Evolutionary conservation across 2,888 invertebrate genomes (phyloP).

Genomic region (Chrysolina americana): DNA sequence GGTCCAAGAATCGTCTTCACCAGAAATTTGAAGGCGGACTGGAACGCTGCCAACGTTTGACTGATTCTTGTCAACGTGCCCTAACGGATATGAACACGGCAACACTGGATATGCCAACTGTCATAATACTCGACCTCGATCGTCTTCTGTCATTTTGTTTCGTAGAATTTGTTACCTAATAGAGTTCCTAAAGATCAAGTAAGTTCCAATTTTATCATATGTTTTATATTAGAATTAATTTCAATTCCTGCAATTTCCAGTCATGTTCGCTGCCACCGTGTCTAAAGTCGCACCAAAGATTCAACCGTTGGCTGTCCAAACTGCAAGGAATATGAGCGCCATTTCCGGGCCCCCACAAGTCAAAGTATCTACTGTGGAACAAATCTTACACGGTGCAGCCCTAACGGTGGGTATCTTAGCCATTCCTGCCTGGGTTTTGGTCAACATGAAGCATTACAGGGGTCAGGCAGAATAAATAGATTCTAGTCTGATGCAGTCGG

Average conservation of each 20-base stretch:
- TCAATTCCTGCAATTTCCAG: neutral
- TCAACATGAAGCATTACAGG: constrained; percentile 65
- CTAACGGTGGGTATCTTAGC: constrained; percentile 58
- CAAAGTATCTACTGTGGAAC: constrained; percentile 61
- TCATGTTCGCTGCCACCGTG: constrained; percentile 45
- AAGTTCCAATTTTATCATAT: constrained; percentile 4
- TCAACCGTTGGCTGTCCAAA: constrained; percentile 36
- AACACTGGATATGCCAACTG: neutral
- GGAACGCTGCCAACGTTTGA: no score
- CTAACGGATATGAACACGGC: no score
- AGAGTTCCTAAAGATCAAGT: neutral
- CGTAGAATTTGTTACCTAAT: constrained; percentile 17
- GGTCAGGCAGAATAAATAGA: constrained; percentile 43
- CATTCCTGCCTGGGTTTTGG: constrained; percentile 64
- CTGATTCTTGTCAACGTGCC: no score
- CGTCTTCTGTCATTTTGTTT: neutral
- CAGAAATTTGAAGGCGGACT: no score
- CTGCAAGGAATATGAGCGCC: constrained; percentile 56
- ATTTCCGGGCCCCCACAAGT: constrained; percentile 64
- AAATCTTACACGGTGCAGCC: constrained; percentile 60
- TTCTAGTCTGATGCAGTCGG: neutral
- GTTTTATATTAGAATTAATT: neutral
- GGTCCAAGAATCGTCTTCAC: no score
- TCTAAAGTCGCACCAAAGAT: constrained; percentile 44
- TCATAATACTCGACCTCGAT: neutral